Base-by-base conservation (phyloP, 2,797 vertebrate species). In the Pangasius larnaudii region DNA sequence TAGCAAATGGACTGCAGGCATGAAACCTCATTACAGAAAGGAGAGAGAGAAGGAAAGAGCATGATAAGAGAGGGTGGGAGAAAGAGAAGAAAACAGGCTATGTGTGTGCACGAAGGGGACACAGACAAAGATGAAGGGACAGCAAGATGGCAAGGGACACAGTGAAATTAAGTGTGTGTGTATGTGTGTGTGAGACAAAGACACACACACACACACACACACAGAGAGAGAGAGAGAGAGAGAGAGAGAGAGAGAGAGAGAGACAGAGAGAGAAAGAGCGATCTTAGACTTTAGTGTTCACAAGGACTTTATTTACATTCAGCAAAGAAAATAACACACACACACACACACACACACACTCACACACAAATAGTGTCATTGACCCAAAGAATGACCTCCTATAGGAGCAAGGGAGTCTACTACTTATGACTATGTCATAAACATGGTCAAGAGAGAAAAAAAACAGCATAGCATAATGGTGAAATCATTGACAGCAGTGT, bases 1-100 rank as follows among this genome's bases (percentile, higher is more conserved):
- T 90, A 86, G 85, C 65, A 90, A 88, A 74, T 77, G 77, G 85
- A 87, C 89, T 90, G 88, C 87, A 79, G 90, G 85, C 87, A 86
- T 85, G 71, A 87, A 91, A 92, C 85, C 89, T 90, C 84, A 91
- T 92, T 91, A 89, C 22, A 85, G 46, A 63, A 27, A 78, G 56
- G 42, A 88, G 22, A 85, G 77, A 63, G 83, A 86, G 39, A 67
- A 49, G 42, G 61, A 53, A 81, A 77, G 10, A 30, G 39, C 74
- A 33, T 58, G 39, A 74, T 72, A 33, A 33, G 27, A 86, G 59
- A 67, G 18, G 36, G 77, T 27, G 49, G 27, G 42, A 63, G n/a
- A 78, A 18, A 18, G 58, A 67, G 36, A 72, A 77, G 24, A 78
- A 78, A n/a, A 65, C 46, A 83, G 67, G 30, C 24, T 42, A 16